phyloP scores from a whole-genome alignment of 23 tunicate species.

The Oikopleura albicans region DNA sequence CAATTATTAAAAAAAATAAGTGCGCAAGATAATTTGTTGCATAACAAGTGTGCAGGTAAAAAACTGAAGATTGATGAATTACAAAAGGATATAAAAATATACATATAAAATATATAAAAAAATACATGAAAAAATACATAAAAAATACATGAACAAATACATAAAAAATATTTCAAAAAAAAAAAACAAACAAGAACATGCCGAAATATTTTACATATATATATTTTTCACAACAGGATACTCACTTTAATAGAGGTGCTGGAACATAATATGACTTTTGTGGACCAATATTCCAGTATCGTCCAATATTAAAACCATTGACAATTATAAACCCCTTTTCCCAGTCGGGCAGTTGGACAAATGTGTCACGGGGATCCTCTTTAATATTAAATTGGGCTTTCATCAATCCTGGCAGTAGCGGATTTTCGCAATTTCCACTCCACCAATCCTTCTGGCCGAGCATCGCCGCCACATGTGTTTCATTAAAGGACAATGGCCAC shows the following conservation, averaged over 20 bases:
- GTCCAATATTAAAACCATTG: slow-evolving; percentile 23
- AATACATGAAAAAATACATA: no score
- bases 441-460: slow-evolving; percentile 17
- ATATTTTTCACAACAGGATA: neutral
- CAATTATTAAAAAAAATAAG: no score
- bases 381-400: neutral
- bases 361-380: slow-evolving; percentile 21
- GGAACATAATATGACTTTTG: slow-evolving; percentile 14
- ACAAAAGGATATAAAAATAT: no score
- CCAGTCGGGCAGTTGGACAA: slow-evolving; percentile 20
- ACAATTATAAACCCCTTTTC: slow-evolving; percentile 27
- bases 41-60: no score
- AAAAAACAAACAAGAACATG: no score
- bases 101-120: no score
- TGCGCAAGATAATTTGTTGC: no score
- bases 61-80: neutral
- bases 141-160: no score
- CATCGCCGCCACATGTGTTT: slow-evolving; percentile 9
- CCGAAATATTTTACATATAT: neutral
- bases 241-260: neutral
- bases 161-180: no score
- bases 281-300: slow-evolving; percentile 31
- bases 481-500: slow-evolving; percentile 24
- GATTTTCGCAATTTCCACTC: neutral
- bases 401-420: slow-evolving; percentile 11